Evolutionary conservation across 1,140 invertebrate species (phyloP).

Genomic region (Drosophila mojavensis): DNA sequence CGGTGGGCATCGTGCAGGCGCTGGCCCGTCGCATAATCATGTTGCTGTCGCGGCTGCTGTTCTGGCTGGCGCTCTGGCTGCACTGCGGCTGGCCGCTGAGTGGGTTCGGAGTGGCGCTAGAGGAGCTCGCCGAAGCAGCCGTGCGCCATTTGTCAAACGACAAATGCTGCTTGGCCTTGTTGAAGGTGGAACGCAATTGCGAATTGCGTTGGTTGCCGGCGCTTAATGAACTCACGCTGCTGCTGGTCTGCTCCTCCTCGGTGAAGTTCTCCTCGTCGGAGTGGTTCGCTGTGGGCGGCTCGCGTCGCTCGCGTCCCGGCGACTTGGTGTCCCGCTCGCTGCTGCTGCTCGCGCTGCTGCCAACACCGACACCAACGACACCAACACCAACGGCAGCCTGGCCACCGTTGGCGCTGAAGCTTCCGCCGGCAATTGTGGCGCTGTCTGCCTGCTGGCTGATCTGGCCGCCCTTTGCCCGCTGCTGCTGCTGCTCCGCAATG

Average conservation of each 20-base stretch:
- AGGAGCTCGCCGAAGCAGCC: constrained; percentile 33
- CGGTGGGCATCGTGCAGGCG: constrained; percentile 81
- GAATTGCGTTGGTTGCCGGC: constrained; percentile 81
- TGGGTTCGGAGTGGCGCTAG: constrained; percentile 41
- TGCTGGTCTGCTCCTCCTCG: constrained; percentile 77
- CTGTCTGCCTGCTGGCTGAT: constrained; percentile 43
- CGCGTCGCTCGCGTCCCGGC: constrained; percentile 31
- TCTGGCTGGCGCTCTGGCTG: constrained; percentile 16
- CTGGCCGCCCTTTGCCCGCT: constrained; percentile 33
- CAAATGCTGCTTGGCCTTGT: constrained; percentile 84
- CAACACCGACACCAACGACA: constrained; percentile 31
- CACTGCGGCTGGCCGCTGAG: constrained; percentile 69
- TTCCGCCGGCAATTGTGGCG: constrained; percentile 83
- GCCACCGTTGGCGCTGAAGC: constrained; percentile 81
- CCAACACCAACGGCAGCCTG: constrained; percentile 80
- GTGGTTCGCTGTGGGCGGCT: constrained; percentile 29
- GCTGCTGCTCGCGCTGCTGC: constrained; percentile 57
- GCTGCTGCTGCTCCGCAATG: constrained; percentile 63
- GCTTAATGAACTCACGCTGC: constrained; percentile 79
- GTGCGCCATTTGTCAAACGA: constrained; percentile 84
- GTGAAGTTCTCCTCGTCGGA: constrained; percentile 66
- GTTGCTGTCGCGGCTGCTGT: constrained; percentile 71
- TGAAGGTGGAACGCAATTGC: constrained; percentile 83
- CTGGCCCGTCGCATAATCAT: constrained; percentile 75
- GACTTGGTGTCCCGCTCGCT: constrained; percentile 67